Percentiles rank a stretch among this genome's conserved stretches.
Conservation (phyloP, 2,113 vertebrate species). For the Eudyptes chrysolophus region DNA sequence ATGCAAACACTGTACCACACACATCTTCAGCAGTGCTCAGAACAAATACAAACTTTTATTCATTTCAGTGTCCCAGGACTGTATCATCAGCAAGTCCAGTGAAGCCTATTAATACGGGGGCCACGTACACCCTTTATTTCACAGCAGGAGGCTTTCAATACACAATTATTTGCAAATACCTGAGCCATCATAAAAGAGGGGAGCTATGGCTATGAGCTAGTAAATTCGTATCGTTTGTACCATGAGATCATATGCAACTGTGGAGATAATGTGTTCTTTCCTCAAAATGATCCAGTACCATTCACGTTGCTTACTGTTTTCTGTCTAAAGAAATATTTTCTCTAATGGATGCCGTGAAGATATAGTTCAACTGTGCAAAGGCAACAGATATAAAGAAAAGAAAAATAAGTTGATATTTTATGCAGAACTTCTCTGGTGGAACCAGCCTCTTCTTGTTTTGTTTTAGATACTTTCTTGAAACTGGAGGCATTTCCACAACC, state of each 20-base stretch:
- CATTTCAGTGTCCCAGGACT: background rate
- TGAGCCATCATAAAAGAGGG: background rate
- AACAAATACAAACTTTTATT: background rate
- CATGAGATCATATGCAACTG: background rate
- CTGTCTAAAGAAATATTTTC: background rate
- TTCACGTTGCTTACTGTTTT: background rate
- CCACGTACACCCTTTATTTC: fast-evolving
- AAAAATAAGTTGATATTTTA: background rate
- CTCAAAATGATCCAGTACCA: background rate
- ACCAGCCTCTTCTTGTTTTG: background rate
- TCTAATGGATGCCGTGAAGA: background rate
- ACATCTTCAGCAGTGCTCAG: background rate
- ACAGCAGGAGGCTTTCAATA: background rate
- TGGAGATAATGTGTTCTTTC: background rate
- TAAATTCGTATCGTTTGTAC: background rate
- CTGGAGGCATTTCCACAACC: background rate
- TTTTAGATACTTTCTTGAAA: background rate
- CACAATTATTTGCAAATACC: background rate
- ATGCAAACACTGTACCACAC: background rate
- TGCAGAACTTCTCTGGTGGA: background rate
- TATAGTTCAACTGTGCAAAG: background rate
- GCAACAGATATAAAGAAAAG: background rate
- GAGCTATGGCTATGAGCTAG: background rate
- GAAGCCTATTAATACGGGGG: background rate
- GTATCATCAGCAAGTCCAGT: background rate